A percentile compares a stretch with the other conserved stretches of the same genome.
Conservation (phyloP, 2,888 invertebrate species). For the Drosophila formosana region DNA sequence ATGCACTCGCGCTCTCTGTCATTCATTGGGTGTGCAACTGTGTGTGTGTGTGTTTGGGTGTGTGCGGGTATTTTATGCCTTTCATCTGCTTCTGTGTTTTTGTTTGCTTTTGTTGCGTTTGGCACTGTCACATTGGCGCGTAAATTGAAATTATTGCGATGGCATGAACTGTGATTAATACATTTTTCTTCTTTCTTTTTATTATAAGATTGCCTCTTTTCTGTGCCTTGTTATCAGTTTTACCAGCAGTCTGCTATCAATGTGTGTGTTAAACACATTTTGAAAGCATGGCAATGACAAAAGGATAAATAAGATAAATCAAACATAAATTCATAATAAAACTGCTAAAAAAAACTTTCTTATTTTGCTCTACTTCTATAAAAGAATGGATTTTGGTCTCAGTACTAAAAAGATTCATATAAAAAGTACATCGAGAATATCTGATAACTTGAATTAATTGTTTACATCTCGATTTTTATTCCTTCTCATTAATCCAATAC, state of each 20-base stretch:
- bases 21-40: not conserved
- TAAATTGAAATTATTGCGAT: conserved; percentile 77
- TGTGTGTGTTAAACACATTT: no score
- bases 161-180: conserved; percentile 69
- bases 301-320: no score
- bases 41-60: conserved; percentile 4
- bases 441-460: no score
- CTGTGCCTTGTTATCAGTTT: conserved; percentile 14
- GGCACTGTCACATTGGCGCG: conserved; percentile 72
- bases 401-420: no score
- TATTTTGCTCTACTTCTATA: no score
- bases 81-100: conserved; percentile 59
- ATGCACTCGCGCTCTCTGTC: conserved; percentile 30
- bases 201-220: conserved; percentile 33
- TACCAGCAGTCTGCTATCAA: conserved; percentile 1
- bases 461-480: no score
- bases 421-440: no score
- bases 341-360: no score
- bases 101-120: conserved; percentile 54
- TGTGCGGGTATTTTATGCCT: conserved; percentile 53
- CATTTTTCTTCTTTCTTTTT: conserved; percentile 59
- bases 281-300: no score
- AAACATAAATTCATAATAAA: no score
- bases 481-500: no score
- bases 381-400: no score